Evolutionary conservation across 2,888 invertebrate genomes (phyloP).

Genomic region (Liopterus haemorrhoidalis): DNA sequence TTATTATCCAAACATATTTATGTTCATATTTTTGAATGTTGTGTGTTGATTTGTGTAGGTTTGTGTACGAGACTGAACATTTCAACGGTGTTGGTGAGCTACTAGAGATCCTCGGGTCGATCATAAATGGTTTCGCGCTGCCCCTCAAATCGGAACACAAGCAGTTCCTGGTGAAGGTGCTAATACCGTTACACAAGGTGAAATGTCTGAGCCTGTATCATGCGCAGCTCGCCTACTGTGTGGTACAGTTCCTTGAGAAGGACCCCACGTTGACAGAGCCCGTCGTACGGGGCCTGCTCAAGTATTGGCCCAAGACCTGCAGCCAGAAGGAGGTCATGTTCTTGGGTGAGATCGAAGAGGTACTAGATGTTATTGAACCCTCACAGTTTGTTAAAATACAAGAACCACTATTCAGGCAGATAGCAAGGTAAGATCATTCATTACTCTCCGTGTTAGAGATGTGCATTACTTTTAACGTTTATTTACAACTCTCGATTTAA

Average conservation of each 20-base stretch:
- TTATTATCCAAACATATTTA: too few relatives aligned
- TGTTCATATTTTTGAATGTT: constrained; percentile 29
- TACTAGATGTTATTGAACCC: constrained; percentile 99
- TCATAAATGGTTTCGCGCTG: constrained; percentile 97
- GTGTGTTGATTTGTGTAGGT: constrained; percentile 54
- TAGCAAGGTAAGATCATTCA: too few relatives aligned
- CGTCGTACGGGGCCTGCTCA: constrained; percentile 87
- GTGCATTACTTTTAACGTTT: too few relatives aligned
- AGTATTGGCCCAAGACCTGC: constrained; percentile 98
- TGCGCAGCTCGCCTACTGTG: constrained; percentile 96
- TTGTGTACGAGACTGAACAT: constrained; percentile 98
- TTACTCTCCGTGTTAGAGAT: too few relatives aligned
- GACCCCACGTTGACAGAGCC: constrained; percentile 93
- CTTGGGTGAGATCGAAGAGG: constrained; percentile 98
- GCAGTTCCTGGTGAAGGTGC: constrained; percentile 88
- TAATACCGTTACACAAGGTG: constrained; percentile 94
- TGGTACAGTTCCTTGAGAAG: constrained; percentile 97
- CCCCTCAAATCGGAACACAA: constrained; percentile 98
- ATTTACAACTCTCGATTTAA: too few relatives aligned
- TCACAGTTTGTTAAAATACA: constrained; percentile 98
- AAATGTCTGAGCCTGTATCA: constrained; percentile 95
- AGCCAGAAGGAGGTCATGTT: constrained; percentile 99
- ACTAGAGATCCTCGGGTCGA: constrained; percentile 94
- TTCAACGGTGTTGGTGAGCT: constrained; percentile 97
- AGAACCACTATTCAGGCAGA: constrained; percentile 95